Conservation (phyloP, 2,113 vertebrate genomes). For the Bubo scandiacus region DNA sequence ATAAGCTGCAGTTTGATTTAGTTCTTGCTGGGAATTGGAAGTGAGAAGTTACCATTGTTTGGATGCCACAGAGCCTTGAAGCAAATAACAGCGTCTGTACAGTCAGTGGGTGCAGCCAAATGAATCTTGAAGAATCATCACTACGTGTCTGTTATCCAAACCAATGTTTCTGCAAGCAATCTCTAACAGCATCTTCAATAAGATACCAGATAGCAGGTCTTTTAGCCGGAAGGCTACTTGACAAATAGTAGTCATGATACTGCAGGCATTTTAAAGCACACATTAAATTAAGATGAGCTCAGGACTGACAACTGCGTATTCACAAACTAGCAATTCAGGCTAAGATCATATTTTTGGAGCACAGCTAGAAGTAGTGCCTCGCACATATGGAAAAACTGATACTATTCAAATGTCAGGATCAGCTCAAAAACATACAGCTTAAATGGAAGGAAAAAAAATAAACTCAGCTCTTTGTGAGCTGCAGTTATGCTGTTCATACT, state of each 20-base stretch:
- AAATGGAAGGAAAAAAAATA: slow-evolving; percentile 3
- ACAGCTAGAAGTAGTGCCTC: slow-evolving; percentile 18
- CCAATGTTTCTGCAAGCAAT: slow-evolving; percentile 10
- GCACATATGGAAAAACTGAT: slow-evolving; percentile 38
- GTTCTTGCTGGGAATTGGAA: slow-evolving; percentile 14
- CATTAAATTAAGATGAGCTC: slow-evolving; percentile 33
- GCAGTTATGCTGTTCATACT: slow-evolving; percentile 6
- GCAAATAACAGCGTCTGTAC: slow-evolving; percentile 18
- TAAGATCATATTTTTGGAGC: slow-evolving; percentile 28
- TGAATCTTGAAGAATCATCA: slow-evolving; percentile 54
- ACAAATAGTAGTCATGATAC: slow-evolving; percentile 51
- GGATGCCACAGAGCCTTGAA: slow-evolving; percentile 42
- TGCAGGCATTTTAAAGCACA: slow-evolving; percentile 40
- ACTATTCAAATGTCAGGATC: not conserved
- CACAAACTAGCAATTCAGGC: slow-evolving; percentile 48
- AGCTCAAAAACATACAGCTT: slow-evolving; percentile 12
- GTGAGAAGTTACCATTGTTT: slow-evolving; percentile 46
- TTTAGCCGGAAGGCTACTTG: slow-evolving; percentile 46
- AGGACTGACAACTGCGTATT: slow-evolving; percentile 30
- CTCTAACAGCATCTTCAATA: slow-evolving; percentile 8
- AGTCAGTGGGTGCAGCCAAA: slow-evolving; percentile 32
- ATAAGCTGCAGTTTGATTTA: slow-evolving; percentile 44
- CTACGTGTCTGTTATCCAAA: slow-evolving; percentile 31
- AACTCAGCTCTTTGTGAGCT: not conserved
- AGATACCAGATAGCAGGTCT: slow-evolving; percentile 45